A percentile compares a stretch with the other conserved stretches of the same genome.
Conservation (phyloP, 2,113 vertebrate species). For the Physeter macrocephalus region DNA sequence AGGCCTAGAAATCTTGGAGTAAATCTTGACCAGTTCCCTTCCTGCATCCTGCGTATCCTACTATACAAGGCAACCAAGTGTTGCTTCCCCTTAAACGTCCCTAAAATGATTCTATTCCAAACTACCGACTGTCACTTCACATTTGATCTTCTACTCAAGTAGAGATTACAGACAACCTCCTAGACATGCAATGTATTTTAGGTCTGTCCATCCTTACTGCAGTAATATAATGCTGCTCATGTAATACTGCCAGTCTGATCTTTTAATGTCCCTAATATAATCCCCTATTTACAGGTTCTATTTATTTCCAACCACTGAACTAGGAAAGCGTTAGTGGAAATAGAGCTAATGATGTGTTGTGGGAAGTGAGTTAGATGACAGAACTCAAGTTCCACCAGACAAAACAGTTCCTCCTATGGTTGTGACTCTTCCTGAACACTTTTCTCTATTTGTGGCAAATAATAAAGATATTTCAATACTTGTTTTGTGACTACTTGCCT, state of each 20-base stretch:
- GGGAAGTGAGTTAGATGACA: not conserved
- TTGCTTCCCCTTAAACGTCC: not conserved
- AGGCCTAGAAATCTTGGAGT: not conserved
- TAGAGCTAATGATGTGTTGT: not conserved
- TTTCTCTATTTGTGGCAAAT: not conserved
- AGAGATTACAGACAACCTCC: not conserved
- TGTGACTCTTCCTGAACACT: not conserved
- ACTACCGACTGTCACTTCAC: not conserved
- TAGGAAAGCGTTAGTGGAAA: not conserved
- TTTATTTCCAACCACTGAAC: not conserved
- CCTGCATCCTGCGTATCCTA: not conserved
- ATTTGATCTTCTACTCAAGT: not conserved
- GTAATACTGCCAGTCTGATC: not conserved
- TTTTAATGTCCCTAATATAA: not conserved
- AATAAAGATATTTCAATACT: not conserved
- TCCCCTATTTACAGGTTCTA: not conserved
- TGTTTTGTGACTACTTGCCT: not conserved
- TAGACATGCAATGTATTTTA: not conserved
- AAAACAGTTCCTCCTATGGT: not conserved
- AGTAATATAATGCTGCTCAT: not conserved
- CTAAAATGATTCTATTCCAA: not conserved
- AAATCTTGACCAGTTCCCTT: not conserved
- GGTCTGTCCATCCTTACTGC: not conserved
- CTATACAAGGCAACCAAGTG: not conserved
- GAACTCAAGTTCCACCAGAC: not conserved